These are phyloP conservation scores for Drosophila chauvacae DNA, from an alignment of 1,140 invertebrate genomes.

Conservation along the genomic window DNA sequence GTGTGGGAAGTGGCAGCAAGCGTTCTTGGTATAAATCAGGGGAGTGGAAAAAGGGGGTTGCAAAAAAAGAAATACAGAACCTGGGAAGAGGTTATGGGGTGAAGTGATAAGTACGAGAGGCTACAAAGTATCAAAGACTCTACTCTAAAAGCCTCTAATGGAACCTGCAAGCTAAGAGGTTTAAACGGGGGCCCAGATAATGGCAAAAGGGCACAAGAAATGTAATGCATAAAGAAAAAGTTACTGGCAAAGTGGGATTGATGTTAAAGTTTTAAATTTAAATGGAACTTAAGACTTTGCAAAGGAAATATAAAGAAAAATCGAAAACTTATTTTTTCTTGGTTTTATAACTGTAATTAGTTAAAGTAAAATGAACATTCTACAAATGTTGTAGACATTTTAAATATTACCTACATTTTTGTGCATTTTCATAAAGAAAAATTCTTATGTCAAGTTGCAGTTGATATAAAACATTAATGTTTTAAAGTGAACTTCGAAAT, in stretches of 20 bases:
- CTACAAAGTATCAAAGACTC: conserved; percentile 26
- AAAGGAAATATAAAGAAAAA: neutral
- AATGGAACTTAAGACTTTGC: neutral
- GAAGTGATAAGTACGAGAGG: conserved; percentile 31
- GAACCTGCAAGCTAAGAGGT: conserved; percentile 21
- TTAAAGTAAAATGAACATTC: neutral
- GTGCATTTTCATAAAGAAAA: no score
- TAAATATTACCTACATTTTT: neutral
- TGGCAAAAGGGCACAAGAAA: neutral
- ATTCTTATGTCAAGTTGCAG: no score
- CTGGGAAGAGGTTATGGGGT: neutral
- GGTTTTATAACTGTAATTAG: neutral
- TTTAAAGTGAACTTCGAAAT: no score
- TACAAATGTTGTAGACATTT: neutral
- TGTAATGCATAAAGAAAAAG: conserved; percentile 1
- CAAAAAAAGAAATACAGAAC: neutral
- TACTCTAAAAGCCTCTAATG: conserved; percentile 38
- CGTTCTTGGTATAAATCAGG: neutral
- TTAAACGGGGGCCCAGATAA: conserved; percentile 2
- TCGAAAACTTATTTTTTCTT: neutral
- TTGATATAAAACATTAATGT: no score
- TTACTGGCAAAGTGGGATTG: neutral
- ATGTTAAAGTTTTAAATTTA: neutral
- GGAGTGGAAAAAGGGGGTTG: neutral
- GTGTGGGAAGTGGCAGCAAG: neutral